Evolutionary conservation across 2,113 vertebrate species (phyloP), one percentile per base, ranked within the genome.

Genomic region (Oryzias celebensis): DNA sequence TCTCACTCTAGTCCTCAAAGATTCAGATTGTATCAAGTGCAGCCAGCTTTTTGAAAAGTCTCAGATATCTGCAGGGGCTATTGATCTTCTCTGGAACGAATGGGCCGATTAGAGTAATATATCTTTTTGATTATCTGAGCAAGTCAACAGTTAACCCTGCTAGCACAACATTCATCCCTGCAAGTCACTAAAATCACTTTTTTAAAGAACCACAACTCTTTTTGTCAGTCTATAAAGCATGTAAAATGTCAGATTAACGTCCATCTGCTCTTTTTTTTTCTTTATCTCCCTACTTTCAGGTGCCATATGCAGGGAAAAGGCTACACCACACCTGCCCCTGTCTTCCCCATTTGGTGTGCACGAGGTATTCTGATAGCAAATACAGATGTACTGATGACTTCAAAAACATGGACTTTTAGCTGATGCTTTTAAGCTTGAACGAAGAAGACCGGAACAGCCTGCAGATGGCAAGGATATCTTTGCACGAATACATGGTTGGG

Each of bases 281-380:
- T 7, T 7, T 51, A 47, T 20, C 59, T 53, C 10, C 43, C 15
- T 16, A 4, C 65, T 48, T 66, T 26, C 87, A 97, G 96, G 82
- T 94, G 22, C 96, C 95, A 1, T 98, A 93, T 71, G 69, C 71
- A 0, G 90, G 95, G 14, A 95, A 95, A 64, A 87, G 93, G 36
- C 94, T 92, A 65, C 94, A 94, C 72, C 93, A 95, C 78, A 90
- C 91, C 59, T 97, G 96, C 28, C 96, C 96, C 14, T 98, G 96
- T 62, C 73, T 90, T 5, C 92, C 95, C 36, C 86, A 87, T 48
- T 87, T 95, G 75, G 76, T 88, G 4, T 96, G 96, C 80, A 89
- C 91, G 80, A 79, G 81, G 52, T 90, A 85, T 58, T 72, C 12
- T 0, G 90, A 92, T 0, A 93, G 86, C 80, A 94, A 88, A 85